Evolutionary conservation across 2,797 vertebrate species (phyloP).

Genomic region (Aphelocoma californica): DNA sequence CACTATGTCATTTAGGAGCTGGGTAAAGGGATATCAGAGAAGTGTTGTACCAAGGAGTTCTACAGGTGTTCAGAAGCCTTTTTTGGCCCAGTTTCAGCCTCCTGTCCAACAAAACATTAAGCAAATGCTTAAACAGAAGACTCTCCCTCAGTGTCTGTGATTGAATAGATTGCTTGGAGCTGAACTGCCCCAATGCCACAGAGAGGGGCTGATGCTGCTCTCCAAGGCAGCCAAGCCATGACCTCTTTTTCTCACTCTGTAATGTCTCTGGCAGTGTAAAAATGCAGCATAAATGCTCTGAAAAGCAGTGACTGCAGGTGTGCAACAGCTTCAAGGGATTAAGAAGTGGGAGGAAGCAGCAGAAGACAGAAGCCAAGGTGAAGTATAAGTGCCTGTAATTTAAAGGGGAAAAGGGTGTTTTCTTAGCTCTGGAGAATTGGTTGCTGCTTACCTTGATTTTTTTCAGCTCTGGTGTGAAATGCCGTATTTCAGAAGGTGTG

Average conservation of each 20-base stretch:
- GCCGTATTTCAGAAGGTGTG: conserved; percentile 20
- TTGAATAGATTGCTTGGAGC: not conserved
- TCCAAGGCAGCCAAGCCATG: not conserved
- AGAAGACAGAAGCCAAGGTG: conserved; percentile 30
- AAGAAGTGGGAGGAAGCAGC: not conserved
- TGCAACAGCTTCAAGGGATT: conserved; percentile 36
- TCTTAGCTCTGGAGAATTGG: not conserved
- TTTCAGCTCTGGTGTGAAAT: conserved; percentile 14
- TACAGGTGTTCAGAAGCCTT: not conserved
- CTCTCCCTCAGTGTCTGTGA: not conserved
- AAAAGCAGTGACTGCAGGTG: conserved; percentile 31
- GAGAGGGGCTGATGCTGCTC: not conserved
- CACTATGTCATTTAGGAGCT: not conserved
- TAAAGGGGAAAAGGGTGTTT: not conserved
- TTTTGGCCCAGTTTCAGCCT: not conserved
- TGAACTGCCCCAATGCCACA: not conserved
- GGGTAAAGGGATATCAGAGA: not conserved
- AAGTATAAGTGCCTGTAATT: conserved; percentile 6
- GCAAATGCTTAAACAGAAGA: not conserved
- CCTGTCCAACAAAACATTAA: not conserved
- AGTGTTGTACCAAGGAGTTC: not conserved
- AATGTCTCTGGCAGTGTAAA: not conserved
- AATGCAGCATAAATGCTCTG: not conserved
- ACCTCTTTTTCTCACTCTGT: not conserved
- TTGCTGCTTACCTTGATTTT: conserved; percentile 20